Conservation (phyloP, 1,140 invertebrate species). For the Orius insidiosus region DNA sequence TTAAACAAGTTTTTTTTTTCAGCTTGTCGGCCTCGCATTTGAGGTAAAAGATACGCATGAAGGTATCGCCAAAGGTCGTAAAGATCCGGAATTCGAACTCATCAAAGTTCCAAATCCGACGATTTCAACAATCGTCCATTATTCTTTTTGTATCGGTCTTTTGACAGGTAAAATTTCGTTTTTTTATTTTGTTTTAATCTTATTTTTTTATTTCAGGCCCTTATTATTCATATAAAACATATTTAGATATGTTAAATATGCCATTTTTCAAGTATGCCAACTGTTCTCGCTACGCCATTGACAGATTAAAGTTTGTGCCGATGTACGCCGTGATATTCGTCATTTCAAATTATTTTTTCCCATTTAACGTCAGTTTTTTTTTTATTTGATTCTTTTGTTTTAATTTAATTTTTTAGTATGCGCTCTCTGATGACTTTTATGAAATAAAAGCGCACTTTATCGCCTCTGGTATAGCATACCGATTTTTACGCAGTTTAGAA, state of each 20-base stretch:
- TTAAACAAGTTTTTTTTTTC: constrained; percentile 3
- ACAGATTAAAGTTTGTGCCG: constrained; percentile 48
- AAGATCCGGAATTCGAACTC: constrained; percentile 22
- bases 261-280: constrained; percentile 46
- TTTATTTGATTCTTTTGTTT: background rate
- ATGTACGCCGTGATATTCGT: constrained; percentile 51
- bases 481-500: constrained; percentile 71
- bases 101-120: constrained; percentile 29
- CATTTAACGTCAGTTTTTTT: too few relatives aligned
- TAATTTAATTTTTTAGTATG: constrained; percentile 60
- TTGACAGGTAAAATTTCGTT: constrained; percentile 57
- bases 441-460: constrained; percentile 48
- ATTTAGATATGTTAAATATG: constrained; percentile 56
- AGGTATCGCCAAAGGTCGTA: constrained; percentile 28
- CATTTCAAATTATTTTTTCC: constrained; percentile 46
- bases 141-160: constrained; percentile 68
- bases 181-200: too few relatives aligned
- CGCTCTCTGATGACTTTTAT: constrained; percentile 45
- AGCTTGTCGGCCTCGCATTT: constrained; percentile 70
- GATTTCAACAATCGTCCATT: constrained; percentile 58
- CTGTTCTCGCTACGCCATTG: constrained; percentile 37
- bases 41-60: constrained; percentile 37
- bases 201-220: constrained; percentile 44
- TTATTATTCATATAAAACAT: constrained; percentile 74
- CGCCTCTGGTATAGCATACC: constrained; percentile 71